These are phyloP conservation scores for Calypte anna DNA, from an alignment of 2,113 vertebrate genomes.

Conservation along the genomic window DNA sequence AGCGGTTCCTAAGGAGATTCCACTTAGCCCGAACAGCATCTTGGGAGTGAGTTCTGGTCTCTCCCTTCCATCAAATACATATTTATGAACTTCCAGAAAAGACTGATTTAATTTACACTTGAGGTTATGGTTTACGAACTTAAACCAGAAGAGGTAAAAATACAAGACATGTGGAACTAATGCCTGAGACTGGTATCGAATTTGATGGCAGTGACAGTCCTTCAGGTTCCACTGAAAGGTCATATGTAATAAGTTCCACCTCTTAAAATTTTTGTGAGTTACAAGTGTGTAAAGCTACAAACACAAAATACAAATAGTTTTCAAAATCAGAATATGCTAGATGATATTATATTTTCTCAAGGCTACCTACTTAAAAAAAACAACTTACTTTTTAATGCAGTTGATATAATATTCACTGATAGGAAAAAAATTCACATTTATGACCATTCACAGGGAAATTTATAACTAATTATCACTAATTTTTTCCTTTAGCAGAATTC, in stretches of 20 bases:
- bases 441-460: not conserved
- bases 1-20: conserved; percentile 73
- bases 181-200: not conserved
- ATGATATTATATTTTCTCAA: not conserved
- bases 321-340: not conserved
- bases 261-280: not conserved
- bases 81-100: conserved; percentile 61
- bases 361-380: not conserved
- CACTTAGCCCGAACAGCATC: conserved; percentile 72
- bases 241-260: not conserved
- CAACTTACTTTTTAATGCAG: not conserved
- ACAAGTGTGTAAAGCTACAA: not conserved
- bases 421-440: not conserved
- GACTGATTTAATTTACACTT: conserved; percentile 60
- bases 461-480: not conserved
- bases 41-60: conserved; percentile 68
- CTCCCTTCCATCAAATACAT: conserved; percentile 58
- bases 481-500: not conserved
- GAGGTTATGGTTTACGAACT: conserved; percentile 8
- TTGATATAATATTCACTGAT: not conserved
- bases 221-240: not conserved
- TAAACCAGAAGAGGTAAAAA: conserved; percentile 35
- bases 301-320: not conserved
- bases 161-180: not conserved
- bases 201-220: not conserved